Base-by-base conservation (phyloP, 2,113 vertebrate species). In the Paedocypris sp. region DNA sequence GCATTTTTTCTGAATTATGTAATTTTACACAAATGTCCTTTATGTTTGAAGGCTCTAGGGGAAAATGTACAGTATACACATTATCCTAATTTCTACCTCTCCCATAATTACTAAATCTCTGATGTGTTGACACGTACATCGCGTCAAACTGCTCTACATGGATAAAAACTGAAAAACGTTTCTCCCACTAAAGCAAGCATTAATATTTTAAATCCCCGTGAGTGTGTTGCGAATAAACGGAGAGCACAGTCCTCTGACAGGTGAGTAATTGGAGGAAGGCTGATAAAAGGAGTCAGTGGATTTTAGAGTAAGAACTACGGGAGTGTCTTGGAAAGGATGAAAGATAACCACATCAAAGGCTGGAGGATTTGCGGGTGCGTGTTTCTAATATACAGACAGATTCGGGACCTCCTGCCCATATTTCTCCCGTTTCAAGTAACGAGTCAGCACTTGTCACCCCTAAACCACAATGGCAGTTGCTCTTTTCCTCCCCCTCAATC, bases 271-370 rank as follows among this genome's bases (percentile, higher is more conserved):
- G 65, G 76, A 77, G 69, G 65, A 11, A 50, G 53, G 53, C 26
- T 47, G 67, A 69, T 73, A 64, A 71, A 68, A 57, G 45, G 45
- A 50, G 11, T 15, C 43, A 35, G 60, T 29, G 60, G 68, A 69
- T 66, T 71, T 57, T 58, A 31, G 64, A 60, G 46, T 69, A 66
- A 69, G 46, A 66, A 51, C 39, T 66, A 49, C 41, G 49, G 19
- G 57, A 50, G 56, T 63, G 60, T 52, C 64, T 71, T 46, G 33
- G 49, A 47, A 67, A 41, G 53, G 65, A 71, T 71, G 54, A 73
- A 63, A 59, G 56, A 62, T 60, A 71, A 67, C 58, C 71, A 68
- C 73, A 71, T 71, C 65, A 74, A 70, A 75, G 61, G 48, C 46
- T 45, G 32, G 1, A 6, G 15, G 50, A 59, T 60, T 68, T 56